Conservation (phyloP, 2,797 vertebrate genomes). For the Bovichtus diacanthus region DNA sequence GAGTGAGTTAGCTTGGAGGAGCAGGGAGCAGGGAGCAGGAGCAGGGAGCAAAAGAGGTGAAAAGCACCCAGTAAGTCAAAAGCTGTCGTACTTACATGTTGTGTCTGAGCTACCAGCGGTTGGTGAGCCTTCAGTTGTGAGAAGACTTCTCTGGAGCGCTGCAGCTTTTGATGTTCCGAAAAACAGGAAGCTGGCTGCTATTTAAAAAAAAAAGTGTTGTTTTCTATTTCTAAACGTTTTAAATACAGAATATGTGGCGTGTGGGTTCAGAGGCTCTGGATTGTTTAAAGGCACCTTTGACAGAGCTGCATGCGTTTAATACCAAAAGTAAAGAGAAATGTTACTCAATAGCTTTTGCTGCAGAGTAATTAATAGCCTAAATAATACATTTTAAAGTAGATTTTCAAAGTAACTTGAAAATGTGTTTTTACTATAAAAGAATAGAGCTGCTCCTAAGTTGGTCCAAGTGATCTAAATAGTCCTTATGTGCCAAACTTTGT, state of each 20-base stretch:
- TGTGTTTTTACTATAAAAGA: neutral
- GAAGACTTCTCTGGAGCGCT: slow-evolving; percentile 6
- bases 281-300: neutral
- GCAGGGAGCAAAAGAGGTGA: too few species aligned
- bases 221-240: neutral
- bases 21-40: neutral
- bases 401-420: neutral
- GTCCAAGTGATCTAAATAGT: neutral
- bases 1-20: neutral
- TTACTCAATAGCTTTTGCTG: neutral
- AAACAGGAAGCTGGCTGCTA: neutral
- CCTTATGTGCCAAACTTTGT: neutral
- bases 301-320: neutral
- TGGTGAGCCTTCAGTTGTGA: neutral
- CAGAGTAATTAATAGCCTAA: neutral
- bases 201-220: neutral
- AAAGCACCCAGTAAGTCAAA: neutral
- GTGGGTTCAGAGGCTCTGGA: neutral
- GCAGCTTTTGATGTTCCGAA: neutral
- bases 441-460: neutral
- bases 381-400: neutral
- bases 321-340: neutral
- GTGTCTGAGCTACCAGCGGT: neutral
- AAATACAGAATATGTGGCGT: neutral
- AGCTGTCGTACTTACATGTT: neutral